A percentile compares a stretch with the other conserved stretches of the same genome.
phyloP scores from a whole-genome alignment of 2,888 invertebrate genomes.

The Phortica magna region DNA sequence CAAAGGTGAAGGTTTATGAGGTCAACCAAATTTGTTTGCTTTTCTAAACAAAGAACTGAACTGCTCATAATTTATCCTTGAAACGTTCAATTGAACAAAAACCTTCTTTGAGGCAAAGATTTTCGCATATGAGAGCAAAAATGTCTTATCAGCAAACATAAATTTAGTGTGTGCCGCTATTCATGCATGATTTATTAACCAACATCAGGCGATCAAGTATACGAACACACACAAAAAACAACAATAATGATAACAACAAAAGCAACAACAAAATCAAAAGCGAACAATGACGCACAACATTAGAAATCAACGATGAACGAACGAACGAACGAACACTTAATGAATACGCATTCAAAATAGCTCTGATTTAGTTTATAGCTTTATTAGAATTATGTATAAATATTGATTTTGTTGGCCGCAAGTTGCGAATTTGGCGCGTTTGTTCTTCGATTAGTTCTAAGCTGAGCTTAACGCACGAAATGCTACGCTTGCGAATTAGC shows the following conservation, averaged over 20 bases:
- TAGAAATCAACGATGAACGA: conserved; percentile 11
- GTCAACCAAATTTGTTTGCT: too few relatives aligned
- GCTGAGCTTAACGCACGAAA: conserved; percentile 41
- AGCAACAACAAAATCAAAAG: neutral
- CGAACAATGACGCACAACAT: conserved; percentile 2
- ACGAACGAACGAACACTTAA: conserved; percentile 13
- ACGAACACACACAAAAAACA: neutral
- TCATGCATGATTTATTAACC: too few relatives aligned
- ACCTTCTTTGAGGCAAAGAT: too few relatives aligned
- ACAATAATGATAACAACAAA: neutral
- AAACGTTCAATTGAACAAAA: too few relatives aligned
- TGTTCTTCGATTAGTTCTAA: conserved; percentile 44
- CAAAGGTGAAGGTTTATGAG: too few relatives aligned
- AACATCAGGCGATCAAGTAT: too few relatives aligned
- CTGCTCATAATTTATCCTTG: too few relatives aligned
- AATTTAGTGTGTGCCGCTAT: too few relatives aligned
- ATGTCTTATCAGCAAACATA: too few relatives aligned
- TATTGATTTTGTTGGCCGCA: neutral
- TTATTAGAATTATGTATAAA: conserved; percentile 27
- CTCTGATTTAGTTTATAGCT: conserved; percentile 14
- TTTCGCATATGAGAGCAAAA: too few relatives aligned
- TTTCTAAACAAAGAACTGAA: too few relatives aligned
- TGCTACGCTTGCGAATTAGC: conserved; percentile 28
- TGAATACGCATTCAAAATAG: neutral
- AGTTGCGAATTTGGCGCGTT: neutral